Conservation (phyloP, 2,888 invertebrate genomes). For the Tanytarsus gracilentus region DNA sequence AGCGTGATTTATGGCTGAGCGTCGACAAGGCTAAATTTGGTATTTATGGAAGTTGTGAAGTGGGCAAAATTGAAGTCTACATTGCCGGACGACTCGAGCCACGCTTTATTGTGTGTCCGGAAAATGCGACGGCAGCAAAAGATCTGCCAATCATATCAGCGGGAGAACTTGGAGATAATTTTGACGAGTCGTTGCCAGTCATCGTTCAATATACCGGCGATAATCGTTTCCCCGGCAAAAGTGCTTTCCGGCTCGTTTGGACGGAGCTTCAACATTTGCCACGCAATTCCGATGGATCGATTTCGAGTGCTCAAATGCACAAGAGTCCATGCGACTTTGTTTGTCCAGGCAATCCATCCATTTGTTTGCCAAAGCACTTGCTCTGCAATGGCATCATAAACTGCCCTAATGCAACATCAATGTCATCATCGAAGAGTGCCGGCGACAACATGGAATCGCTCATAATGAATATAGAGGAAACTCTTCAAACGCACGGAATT, state of each 20-base stretch:
- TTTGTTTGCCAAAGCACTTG: slow-evolving; percentile 73
- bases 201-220: slow-evolving; percentile 66
- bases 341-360: slow-evolving; percentile 73
- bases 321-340: slow-evolving; percentile 74
- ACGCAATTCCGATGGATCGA: slow-evolving; percentile 68
- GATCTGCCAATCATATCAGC: slow-evolving; percentile 73
- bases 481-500: slow-evolving; percentile 51
- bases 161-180: slow-evolving; percentile 57
- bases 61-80: slow-evolving; percentile 76
- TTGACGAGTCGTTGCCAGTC: slow-evolving; percentile 53
- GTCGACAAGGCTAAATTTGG: slow-evolving; percentile 80
- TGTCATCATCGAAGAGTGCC: too few relatives aligned
- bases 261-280: slow-evolving; percentile 81
- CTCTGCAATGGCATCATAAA: slow-evolving; percentile 83
- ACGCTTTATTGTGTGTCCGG: slow-evolving; percentile 73
- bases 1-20: slow-evolving; percentile 77
- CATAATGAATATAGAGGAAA: slow-evolving; percentile 51
- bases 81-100: slow-evolving; percentile 63
- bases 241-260: slow-evolving; percentile 83
- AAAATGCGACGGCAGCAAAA: slow-evolving; percentile 70
- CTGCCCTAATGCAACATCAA: slow-evolving; percentile 71
- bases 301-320: slow-evolving; percentile 67
- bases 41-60: slow-evolving; percentile 68
- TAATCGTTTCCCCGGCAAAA: slow-evolving; percentile 63
- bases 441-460: slow-evolving; percentile 45